Conservation (phyloP, 2,888 invertebrate species). For the Congeria kusceri region DNA sequence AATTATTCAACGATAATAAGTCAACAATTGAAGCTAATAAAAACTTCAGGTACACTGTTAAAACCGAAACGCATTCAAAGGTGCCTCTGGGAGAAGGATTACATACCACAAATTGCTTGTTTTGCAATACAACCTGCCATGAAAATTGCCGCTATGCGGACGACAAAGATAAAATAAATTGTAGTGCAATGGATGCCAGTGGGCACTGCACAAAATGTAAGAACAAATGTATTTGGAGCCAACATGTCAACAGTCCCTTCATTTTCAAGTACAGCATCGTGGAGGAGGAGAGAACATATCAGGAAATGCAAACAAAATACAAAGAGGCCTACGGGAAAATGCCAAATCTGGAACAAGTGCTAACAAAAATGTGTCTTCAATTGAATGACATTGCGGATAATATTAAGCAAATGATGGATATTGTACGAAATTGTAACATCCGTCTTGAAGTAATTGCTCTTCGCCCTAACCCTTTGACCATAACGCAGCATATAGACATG, state of each 20-base stretch:
- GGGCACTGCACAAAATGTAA: constrained; percentile 18
- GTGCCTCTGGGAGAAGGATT: not conserved
- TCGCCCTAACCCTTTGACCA: constrained; percentile 17
- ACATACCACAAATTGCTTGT: constrained; percentile 12
- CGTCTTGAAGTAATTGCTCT: constrained; percentile 24
- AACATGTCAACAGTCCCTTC: constrained; percentile 7
- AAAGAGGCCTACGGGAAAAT: not conserved
- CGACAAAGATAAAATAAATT: constrained; percentile 12
- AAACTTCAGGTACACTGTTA: constrained; percentile 19
- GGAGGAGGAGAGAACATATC: not conserved
- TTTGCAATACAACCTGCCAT: constrained; percentile 19
- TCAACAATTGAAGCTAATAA: constrained; percentile 7
- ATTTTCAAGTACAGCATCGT: not conserved
- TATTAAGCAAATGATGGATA: constrained; percentile 3
- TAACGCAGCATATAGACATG: constrained; percentile 20
- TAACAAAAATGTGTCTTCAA: not conserved
- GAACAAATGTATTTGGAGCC: constrained; percentile 18
- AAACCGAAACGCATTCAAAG: not conserved
- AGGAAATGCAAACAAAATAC: not conserved
- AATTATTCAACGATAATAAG: constrained; percentile 5
- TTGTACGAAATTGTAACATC: constrained; percentile 2
- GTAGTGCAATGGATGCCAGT: constrained; percentile 11
- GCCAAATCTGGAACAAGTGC: not conserved
- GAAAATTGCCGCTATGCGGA: constrained; percentile 9
- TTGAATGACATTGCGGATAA: not conserved